Conservation (phyloP, 2,113 vertebrate species). For the Parus major region DNA sequence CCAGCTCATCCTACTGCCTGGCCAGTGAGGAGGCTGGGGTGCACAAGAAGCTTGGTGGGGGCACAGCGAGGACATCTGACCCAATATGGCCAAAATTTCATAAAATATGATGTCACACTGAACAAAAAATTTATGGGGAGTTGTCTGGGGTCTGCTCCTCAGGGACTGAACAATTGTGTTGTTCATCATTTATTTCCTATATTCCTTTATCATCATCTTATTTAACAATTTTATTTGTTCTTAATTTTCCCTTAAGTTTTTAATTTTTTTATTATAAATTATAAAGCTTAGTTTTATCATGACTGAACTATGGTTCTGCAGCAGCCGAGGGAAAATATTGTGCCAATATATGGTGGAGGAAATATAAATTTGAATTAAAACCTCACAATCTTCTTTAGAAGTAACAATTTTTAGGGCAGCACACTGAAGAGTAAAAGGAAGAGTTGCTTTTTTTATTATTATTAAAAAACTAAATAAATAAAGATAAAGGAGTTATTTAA, state of each 20-base stretch:
- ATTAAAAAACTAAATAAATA: background rate
- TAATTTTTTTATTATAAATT: no score
- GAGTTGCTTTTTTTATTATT: background rate
- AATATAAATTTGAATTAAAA: background rate
- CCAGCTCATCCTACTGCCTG: background rate
- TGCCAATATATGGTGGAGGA: background rate
- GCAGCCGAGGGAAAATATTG: background rate
- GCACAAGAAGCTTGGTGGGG: background rate
- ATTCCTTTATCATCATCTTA: background rate
- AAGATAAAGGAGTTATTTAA: background rate
- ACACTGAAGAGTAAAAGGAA: background rate
- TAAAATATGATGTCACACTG: no score
- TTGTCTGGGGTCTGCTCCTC: background rate
- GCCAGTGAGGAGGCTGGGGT: accelerated
- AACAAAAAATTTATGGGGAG: accelerated
- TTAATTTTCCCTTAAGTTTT: no score
- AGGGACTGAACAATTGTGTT: background rate
- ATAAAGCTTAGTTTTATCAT: background rate
- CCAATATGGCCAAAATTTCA: background rate
- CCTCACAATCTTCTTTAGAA: background rate
- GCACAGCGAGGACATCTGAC: background rate
- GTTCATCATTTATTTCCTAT: background rate
- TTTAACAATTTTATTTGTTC: background rate
- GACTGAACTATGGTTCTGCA: background rate
- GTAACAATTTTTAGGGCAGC: background rate